Percentiles rank a stretch among this genome's conserved stretches.
Evolutionary conservation across 2,797 vertebrate species (phyloP).

Genomic region (Sebastes aleutianus): DNA sequence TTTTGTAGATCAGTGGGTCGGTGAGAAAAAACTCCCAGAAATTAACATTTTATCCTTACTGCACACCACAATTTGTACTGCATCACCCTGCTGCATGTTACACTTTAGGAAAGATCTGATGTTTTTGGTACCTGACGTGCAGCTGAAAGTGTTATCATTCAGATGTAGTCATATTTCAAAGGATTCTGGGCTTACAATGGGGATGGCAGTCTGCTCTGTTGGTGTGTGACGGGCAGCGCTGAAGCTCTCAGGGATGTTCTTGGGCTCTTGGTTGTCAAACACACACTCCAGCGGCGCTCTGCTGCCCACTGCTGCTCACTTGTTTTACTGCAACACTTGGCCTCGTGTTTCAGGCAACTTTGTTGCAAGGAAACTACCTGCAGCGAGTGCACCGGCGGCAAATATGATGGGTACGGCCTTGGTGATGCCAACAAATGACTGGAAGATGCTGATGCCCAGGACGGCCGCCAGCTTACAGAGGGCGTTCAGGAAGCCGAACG

Average conservation of each 20-base stretch:
- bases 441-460: slow-evolving; percentile 98
- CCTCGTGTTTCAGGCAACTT: slow-evolving; percentile 95
- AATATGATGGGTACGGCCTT: slow-evolving; percentile 95
- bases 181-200: slow-evolving; percentile 74
- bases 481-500: slow-evolving; percentile 96
- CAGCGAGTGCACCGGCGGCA: slow-evolving; percentile 90
- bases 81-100: not conserved
- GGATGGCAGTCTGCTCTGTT: slow-evolving; percentile 62
- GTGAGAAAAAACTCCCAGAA: not conserved
- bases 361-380: slow-evolving; percentile 93
- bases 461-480: slow-evolving; percentile 95
- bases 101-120: not conserved
- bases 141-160: slow-evolving; percentile 7
- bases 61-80: slow-evolving; percentile 16
- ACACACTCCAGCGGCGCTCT: slow-evolving; percentile 49
- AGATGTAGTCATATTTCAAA: slow-evolving; percentile 65
- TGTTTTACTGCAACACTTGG: slow-evolving; percentile 91
- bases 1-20: not conserved
- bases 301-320: slow-evolving; percentile 59
- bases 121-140: not conserved
- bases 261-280: slow-evolving; percentile 47
- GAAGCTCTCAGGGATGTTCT: slow-evolving; percentile 61
- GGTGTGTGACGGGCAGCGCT: slow-evolving; percentile 60
- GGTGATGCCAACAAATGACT: slow-evolving; percentile 95
- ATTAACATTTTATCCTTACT: slow-evolving; percentile 23